Base-by-base conservation (phyloP, 2,888 invertebrate species). In the Ophion ellenae region DNA sequence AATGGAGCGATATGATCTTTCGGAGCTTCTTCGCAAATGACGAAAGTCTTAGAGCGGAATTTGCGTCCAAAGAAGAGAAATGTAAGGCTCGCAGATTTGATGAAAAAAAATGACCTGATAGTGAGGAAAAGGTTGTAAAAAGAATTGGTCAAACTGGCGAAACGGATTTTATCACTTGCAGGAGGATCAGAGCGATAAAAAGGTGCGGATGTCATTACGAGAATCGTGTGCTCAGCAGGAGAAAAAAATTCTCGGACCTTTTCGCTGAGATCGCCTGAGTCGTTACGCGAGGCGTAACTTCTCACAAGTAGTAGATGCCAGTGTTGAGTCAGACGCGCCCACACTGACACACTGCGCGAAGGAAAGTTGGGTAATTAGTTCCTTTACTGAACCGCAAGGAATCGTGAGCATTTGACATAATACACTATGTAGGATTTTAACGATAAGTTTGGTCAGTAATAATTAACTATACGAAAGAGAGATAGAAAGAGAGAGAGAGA, bases 321-420 rank as follows among this genome's bases (percentile, higher is more conserved):
- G 28, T 24, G 78, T 81, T 64, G 59, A 81, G 84, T 81, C 86
- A 59, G 81, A 57, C 81, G 10, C 17, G 45, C 32, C 20, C 24
- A 17, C 32, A 20, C 24, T 57, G 47, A 14, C 47, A 28, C 28
- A 61, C 61, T 24, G 2, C 61, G 20, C 7, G n/a, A 61, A 10
- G 53, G 59, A 40, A 64, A 63, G 45, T 61, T 61, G 61, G 6
- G n/a, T 61, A 20, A 61, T 61, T 61, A 61, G 10, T 24, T 24
- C 9, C 20, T n/a, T 57, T 32, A 11, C 11, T 24, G 24, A 14
- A 14, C 17, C 5, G 2, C 14, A 53, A 53, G 53, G 14, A 7
- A 14, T 53, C 53, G 53, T 53, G 14, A 11, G 4, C 4, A 14
- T 53, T 2, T 14, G 2, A 53, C 14, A 17, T 17, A 53, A 53